Evolutionary conservation across 2,113 vertebrate species (phyloP).

Genomic region (Oryctolagus cuniculus): DNA sequence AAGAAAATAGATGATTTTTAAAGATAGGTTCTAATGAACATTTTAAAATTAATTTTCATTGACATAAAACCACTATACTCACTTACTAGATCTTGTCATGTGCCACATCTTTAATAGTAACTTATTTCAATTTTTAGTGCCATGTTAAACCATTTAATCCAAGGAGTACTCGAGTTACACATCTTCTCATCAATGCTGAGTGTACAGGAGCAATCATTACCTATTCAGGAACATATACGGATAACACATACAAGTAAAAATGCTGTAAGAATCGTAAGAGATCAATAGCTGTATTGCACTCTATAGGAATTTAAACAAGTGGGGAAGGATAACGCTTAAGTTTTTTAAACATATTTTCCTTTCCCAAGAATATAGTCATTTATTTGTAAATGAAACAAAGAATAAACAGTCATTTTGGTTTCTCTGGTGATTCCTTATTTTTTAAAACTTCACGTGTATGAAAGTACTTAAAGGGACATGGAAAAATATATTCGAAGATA

Average conservation of each 20-base stretch:
- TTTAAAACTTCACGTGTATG: not conserved
- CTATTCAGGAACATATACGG: not conserved
- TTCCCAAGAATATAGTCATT: not conserved
- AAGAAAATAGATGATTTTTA: no score
- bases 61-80: not conserved
- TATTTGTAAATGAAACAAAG: constrained; percentile 35
- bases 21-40: not conserved
- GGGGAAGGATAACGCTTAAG: not conserved
- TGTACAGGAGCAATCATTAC: not conserved
- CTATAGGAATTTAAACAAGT: constrained; percentile 28
- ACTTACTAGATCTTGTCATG: not conserved
- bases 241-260: not conserved
- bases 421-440: not conserved
- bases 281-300: not conserved
- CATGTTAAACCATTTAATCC: not conserved
- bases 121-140: constrained; percentile 42
- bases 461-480: no score
- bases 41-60: constrained; percentile 35
- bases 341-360: not conserved
- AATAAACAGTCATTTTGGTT: not conserved
- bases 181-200: not conserved
- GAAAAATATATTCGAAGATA: no score
- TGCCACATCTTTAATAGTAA: not conserved
- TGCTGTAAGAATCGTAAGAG: not conserved
- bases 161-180: not conserved